phyloP scores from a whole-genome alignment of 2,888 invertebrate genomes.

The Brachyopa scutellaris region DNA sequence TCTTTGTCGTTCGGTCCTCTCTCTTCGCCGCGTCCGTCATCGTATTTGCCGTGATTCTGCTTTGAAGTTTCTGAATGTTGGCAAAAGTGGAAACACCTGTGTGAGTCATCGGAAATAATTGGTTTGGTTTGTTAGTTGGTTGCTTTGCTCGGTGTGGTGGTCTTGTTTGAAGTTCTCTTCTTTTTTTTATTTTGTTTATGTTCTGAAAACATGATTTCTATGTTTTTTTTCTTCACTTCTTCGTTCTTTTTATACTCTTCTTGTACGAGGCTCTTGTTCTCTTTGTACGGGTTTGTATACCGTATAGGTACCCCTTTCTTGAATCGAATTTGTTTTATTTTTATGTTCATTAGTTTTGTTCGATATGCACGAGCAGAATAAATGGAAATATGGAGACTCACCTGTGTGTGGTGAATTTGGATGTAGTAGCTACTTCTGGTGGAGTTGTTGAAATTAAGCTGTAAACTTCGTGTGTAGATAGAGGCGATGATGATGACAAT shows the following conservation, averaged over 20 bases:
- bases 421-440: slow-evolving; percentile 2
- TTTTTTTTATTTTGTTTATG: slow-evolving; percentile 29
- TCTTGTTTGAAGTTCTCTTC: slow-evolving; percentile 27
- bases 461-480: slow-evolving; percentile 11
- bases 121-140: slow-evolving; percentile 29
- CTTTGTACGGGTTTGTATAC: slow-evolving; percentile 2
- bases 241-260: neutral
- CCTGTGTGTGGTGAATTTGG: slow-evolving; percentile 56
- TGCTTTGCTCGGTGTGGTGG: slow-evolving; percentile 28
- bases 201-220: slow-evolving; percentile 67
- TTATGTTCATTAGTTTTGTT: slow-evolving; percentile 58
- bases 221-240: slow-evolving; percentile 16
- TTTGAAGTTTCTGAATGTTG: slow-evolving; percentile 70
- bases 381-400: slow-evolving; percentile 38
- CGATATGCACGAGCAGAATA: slow-evolving; percentile 36
- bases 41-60: slow-evolving; percentile 56
- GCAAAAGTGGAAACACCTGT: slow-evolving; percentile 73
- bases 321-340: slow-evolving; percentile 26
- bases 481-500: slow-evolving; percentile 36
- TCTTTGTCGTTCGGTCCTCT: neutral
- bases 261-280: slow-evolving; percentile 13
- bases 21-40: slow-evolving; percentile 30
- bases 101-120: slow-evolving; percentile 72
- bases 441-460: slow-evolving; percentile 7
- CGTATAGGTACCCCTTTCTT: slow-evolving; percentile 23